Evolutionary conservation across 1,140 invertebrate genomes (phyloP), one percentile per base, ranked within the genome.

Genomic region (Eufriesea mexicana): DNA sequence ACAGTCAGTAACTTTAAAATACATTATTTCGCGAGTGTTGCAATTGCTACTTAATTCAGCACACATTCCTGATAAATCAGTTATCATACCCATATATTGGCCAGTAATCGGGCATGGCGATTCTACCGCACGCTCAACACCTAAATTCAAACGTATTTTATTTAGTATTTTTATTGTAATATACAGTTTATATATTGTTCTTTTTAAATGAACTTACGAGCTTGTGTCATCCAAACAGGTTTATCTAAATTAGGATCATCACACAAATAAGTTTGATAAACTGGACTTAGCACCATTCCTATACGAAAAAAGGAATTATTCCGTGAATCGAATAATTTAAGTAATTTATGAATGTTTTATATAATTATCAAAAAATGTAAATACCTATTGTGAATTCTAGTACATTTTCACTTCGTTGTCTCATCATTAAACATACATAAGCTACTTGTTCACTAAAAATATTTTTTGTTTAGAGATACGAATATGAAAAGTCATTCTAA

Each of bases 31-130:
- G 23, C 95, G 95, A 54, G 96, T 95, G 84, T 95, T 95, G 91
- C 96, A 97, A 90, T 97, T 96, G 54, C 96, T 97, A 83, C 95
- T 96, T 51, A 97, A 93, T 92, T 96, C 96, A n/a, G 96, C 96
- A 91, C 96, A 97, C 85, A 96, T 94, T 75, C 95, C 95, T 23
- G 94, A 93, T n/a, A 95, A 92, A 89, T 97, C 96, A 47, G 96
- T 96, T 85, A 97, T 96, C 61, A 94, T 92, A 61, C 96, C 96
- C 47, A 94, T 95, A 86, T 96, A 97, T 89, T 96, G 95, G 2
- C 96, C 96, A 28, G 95, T 95, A 84, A 97, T 96, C 42, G 96
- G 96, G 92, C 96, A 97, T 7, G 96, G 94, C 14, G 95, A 95
- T 87, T 95, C 94, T 54, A 94, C 93, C 42, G 92, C 86, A 79